phyloP scores from a whole-genome alignment of 2,888 invertebrate genomes.

The Drosophila rellima region DNA sequence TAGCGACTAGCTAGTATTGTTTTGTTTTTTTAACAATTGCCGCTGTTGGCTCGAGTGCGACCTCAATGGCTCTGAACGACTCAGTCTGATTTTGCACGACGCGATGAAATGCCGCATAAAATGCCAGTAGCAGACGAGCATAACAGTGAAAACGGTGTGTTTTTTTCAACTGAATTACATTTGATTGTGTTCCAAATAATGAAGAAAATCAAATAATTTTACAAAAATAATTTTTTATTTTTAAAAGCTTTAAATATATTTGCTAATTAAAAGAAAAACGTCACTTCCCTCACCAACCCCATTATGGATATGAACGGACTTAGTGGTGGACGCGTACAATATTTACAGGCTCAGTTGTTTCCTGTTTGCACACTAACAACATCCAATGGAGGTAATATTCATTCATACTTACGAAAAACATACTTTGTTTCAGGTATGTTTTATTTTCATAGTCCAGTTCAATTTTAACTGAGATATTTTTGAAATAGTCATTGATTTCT shows the following conservation, averaged over 20 bases:
- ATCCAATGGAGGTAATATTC: constrained; percentile 74
- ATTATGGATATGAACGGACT: constrained; percentile 70
- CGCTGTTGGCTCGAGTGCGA: constrained; percentile 29
- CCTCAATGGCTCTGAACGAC: constrained; percentile 21
- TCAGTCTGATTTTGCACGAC: constrained; percentile 46
- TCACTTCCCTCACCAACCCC: not conserved
- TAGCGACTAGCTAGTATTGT: constrained; percentile 52
- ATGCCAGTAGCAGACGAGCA: constrained; percentile 19
- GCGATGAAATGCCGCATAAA: constrained; percentile 41
- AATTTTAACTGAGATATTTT: too few species aligned
- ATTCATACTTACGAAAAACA: not conserved
- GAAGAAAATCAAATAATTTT: not conserved
- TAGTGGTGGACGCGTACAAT: constrained; percentile 83
- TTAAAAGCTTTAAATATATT: too few species aligned
- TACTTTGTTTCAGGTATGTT: too few species aligned
- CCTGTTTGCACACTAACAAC: constrained; percentile 84
- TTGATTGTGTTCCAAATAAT: constrained; percentile 2
- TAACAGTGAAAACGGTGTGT: constrained; percentile 7
- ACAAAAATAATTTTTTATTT: not conserved
- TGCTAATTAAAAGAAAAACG: not conserved
- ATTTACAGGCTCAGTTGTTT: constrained; percentile 85
- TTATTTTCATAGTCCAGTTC: too few species aligned
- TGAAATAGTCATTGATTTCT: too few species aligned
- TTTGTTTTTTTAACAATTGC: constrained; percentile 71
- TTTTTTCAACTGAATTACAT: not conserved